Percentiles rank a stretch among this genome's conserved stretches.
Conservation (phyloP, 2,113 vertebrate genomes). For the Burhinus bistriatus region DNA sequence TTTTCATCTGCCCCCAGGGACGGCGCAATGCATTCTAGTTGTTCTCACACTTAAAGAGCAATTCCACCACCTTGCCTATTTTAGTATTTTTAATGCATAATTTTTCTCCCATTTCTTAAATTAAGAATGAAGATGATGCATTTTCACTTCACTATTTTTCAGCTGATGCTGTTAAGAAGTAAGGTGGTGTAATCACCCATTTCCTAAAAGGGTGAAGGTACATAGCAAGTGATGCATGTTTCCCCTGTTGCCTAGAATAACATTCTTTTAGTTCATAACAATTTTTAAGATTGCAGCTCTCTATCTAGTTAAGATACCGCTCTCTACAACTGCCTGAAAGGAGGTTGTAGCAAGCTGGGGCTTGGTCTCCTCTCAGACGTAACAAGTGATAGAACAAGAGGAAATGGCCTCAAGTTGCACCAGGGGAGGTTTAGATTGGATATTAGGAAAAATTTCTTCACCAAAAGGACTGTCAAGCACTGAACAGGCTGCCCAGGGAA, state of each 20-base stretch:
- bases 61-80: no score
- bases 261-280: not conserved
- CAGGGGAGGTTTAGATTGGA: not conserved
- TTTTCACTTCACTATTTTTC: not conserved
- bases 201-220: not conserved
- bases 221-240: not conserved
- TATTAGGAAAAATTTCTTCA: not conserved
- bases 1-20: no score
- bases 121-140: not conserved
- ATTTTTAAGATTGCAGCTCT: not conserved
- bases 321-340: not conserved
- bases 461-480: rapidly evolving
- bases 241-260: not conserved
- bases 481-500: not conserved
- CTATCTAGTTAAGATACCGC: not conserved
- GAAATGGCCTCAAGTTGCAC: not conserved
- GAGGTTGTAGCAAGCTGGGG: not conserved
- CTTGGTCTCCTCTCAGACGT: not conserved
- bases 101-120: not conserved
- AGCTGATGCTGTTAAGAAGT: not conserved
- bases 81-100: rapidly evolving
- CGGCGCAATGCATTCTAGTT: no score
- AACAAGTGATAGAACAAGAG: not conserved
- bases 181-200: not conserved
- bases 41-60: no score